phyloP scores from a whole-genome alignment of 2,888 invertebrate genomes.

The Hemithea aestivaria region DNA sequence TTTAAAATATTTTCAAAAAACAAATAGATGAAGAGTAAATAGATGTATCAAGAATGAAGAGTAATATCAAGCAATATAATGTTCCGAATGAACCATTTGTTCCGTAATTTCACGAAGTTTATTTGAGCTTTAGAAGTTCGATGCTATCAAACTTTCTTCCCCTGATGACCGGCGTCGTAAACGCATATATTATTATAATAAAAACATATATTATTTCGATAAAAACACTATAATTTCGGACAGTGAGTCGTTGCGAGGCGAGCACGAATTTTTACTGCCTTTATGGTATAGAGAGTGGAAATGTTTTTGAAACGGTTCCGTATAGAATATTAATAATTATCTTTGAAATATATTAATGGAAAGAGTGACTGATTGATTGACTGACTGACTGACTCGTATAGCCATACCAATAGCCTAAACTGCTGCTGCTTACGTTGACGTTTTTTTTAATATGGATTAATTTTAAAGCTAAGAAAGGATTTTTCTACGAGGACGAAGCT shows the following conservation, averaged over 20 bases:
- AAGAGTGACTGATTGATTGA: no score
- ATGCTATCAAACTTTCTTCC: conserved; percentile 36
- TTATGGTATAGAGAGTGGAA: conserved; percentile 17
- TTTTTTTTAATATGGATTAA: no score
- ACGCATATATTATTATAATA: conserved; percentile 46
- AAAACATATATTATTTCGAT: conserved; percentile 48
- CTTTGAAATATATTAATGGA: no score
- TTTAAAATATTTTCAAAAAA: no score
- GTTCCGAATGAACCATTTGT: neutral
- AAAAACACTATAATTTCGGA: conserved; percentile 41
- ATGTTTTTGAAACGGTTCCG: conserved; percentile 15
- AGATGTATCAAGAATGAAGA: no score
- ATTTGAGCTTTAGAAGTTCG: conserved; percentile 16
- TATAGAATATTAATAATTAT: conserved; percentile 4
- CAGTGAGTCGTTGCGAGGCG: conserved; percentile 25
- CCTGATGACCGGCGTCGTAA: conserved; percentile 42
- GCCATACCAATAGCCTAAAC: no score
- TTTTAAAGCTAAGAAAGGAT: no score
- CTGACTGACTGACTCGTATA: no score
- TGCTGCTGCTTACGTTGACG: no score
- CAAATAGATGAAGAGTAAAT: no score
- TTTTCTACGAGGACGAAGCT: no score
- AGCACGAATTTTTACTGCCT: conserved; percentile 23
- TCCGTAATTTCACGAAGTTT: neutral
- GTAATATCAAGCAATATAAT: no score